A percentile compares a stretch with the other conserved stretches of the same genome.
phyloP scores from a whole-genome alignment of 2,113 vertebrate genomes.

The Neofelis nebulosa region DNA sequence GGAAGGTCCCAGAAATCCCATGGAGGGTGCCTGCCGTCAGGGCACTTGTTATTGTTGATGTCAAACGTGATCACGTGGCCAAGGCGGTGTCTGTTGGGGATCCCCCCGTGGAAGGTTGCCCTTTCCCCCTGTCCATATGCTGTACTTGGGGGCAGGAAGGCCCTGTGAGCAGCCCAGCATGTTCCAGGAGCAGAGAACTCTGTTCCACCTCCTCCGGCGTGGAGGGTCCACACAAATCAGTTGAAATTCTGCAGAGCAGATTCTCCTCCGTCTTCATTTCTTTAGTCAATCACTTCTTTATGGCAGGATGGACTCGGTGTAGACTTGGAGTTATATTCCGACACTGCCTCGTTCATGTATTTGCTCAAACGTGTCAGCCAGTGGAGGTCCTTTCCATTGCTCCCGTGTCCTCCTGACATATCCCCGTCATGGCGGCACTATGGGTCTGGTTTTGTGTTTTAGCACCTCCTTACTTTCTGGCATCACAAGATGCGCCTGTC shows the following conservation, averaged over 20 bases:
- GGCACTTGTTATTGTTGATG: rapidly evolving
- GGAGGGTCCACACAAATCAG: rapidly evolving
- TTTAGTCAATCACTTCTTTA: neutral
- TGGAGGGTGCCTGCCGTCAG: rapidly evolving
- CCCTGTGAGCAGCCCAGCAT: rapidly evolving
- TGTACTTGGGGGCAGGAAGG: neutral
- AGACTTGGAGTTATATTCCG: neutral
- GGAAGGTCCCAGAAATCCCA: neutral
- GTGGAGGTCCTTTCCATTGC: rapidly evolving
- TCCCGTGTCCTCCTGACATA: rapidly evolving
- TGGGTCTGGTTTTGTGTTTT: neutral
- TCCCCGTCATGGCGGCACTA: rapidly evolving
- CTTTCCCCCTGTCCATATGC: too few relatives aligned
- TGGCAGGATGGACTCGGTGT: neutral
- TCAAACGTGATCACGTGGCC: too few relatives aligned
- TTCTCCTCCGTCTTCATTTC: neutral
- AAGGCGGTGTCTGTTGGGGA: rapidly evolving
- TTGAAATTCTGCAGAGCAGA: neutral
- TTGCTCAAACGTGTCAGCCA: neutral
- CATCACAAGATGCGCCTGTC: neutral
- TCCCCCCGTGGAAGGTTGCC: rapidly evolving
- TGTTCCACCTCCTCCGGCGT: neutral
- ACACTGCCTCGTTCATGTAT: neutral
- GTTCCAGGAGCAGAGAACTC: rapidly evolving
- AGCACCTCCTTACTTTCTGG: too few relatives aligned